phyloP scores from a whole-genome alignment of 1,140 invertebrate species.

The Drosophila tropicalis region DNA sequence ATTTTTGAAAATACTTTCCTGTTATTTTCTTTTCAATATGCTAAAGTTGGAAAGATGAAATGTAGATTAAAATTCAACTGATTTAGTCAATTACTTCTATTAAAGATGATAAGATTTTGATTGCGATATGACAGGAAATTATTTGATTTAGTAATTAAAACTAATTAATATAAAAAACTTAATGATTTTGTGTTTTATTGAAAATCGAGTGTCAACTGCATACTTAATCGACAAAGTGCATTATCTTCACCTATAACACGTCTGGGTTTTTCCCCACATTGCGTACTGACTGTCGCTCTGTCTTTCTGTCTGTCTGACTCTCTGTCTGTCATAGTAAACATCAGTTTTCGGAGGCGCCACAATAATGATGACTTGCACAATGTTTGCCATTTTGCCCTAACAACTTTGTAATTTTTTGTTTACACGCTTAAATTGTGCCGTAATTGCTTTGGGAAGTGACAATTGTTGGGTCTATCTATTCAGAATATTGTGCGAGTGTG shows the following conservation, averaged over 20 bases:
- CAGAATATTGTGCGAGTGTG: conserved; percentile 37
- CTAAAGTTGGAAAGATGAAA: no score
- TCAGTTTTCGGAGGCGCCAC: conserved; percentile 52
- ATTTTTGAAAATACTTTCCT: no score
- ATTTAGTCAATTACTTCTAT: no score
- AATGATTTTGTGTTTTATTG: neutral
- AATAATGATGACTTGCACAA: conserved; percentile 63
- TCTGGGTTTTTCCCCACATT: neutral
- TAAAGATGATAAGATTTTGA: no score
- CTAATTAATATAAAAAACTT: neutral
- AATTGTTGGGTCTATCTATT: conserved; percentile 44
- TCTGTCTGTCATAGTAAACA: neutral
- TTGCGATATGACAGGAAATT: no score
- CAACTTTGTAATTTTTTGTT: conserved; percentile 82
- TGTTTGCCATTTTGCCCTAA: conserved; percentile 72
- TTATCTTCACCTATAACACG: neutral
- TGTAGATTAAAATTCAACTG: no score
- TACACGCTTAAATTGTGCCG: conserved; percentile 78
- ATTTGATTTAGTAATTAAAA: no score
- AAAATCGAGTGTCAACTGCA: neutral
- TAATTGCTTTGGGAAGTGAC: conserved; percentile 81
- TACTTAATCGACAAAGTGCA: neutral
- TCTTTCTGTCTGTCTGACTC: neutral
- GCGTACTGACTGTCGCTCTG: neutral
- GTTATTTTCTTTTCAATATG: no score